Evolutionary conservation across 2,113 vertebrate species (phyloP).

Genomic region (Zingel zingel): DNA sequence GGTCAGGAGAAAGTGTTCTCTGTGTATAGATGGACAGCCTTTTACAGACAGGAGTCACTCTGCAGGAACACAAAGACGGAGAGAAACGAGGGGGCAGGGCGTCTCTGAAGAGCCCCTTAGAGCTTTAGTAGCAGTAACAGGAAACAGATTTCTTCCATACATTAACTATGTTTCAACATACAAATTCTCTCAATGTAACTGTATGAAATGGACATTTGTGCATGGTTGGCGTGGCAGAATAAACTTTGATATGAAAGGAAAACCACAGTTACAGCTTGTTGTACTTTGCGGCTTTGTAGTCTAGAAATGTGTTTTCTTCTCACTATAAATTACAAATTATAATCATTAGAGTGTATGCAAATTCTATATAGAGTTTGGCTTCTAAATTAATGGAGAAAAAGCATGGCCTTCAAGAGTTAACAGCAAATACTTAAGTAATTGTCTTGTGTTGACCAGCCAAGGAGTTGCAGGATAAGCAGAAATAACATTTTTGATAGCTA

Average conservation of each 20-base stretch:
- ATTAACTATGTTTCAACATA: conserved; percentile 5
- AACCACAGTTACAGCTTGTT: neutral
- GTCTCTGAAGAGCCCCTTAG: conserved; percentile 13
- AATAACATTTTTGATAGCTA: neutral
- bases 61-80: conserved; percentile 23
- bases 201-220: conserved; percentile 1
- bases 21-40: conserved; percentile 32
- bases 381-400: neutral
- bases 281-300: neutral
- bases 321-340: neutral
- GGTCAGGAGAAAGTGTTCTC: conserved; percentile 27
- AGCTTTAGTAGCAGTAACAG: conserved; percentile 12
- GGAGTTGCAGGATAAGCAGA: neutral
- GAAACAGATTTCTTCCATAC: conserved; percentile 9
- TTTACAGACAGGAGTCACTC: conserved; percentile 54
- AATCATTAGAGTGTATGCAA: neutral
- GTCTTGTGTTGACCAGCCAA: neutral
- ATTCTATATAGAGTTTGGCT: neutral
- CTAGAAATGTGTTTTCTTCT: neutral
- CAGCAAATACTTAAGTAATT: neutral
- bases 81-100: conserved; percentile 21
- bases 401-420: neutral
- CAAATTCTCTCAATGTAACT: neutral
- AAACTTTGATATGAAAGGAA: neutral
- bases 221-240: neutral